These are phyloP conservation scores for Limnothrissa miodon DNA, from an alignment of 2,113 vertebrate genomes.

Conservation along the genomic window DNA sequence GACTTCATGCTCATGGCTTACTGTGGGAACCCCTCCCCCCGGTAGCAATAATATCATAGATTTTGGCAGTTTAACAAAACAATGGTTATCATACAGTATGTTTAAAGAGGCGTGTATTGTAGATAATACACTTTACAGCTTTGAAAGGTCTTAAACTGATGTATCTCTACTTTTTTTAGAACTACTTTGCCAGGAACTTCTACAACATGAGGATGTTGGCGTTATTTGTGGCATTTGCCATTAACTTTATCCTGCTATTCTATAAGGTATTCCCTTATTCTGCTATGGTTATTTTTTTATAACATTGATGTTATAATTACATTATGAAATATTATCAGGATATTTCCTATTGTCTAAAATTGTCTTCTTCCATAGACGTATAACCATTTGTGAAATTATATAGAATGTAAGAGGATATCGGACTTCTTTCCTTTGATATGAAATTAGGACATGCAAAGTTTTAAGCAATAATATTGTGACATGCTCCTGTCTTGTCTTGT, in stretches of 20 bases:
- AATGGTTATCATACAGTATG: neutral
- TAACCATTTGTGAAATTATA: neutral
- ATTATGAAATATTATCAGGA: neutral
- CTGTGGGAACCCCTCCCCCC: too few relatives aligned
- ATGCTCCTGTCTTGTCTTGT: neutral
- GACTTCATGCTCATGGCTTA: too few relatives aligned
- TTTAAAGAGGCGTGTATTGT: neutral
- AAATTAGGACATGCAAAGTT: neutral
- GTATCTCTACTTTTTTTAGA: constrained; percentile 71
- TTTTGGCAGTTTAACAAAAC: too few relatives aligned
- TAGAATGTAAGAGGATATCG: neutral
- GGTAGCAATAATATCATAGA: too few relatives aligned
- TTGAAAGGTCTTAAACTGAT: neutral
- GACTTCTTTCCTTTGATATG: neutral
- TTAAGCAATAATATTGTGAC: neutral
- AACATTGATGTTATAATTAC: neutral
- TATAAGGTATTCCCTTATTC: constrained; percentile 82
- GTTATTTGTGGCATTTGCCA: constrained; percentile 93
- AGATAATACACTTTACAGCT: neutral
- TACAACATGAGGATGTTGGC: constrained; percentile 99
- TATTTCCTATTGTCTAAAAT: neutral
- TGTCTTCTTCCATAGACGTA: neutral
- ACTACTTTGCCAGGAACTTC: constrained; percentile 97
- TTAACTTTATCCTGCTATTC: constrained; percentile 97
- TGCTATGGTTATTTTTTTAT: neutral